These are phyloP conservation scores for Parauchenoglanis punctatus DNA, from an alignment of 2,797 vertebrate genomes.

Conservation along the genomic window DNA sequence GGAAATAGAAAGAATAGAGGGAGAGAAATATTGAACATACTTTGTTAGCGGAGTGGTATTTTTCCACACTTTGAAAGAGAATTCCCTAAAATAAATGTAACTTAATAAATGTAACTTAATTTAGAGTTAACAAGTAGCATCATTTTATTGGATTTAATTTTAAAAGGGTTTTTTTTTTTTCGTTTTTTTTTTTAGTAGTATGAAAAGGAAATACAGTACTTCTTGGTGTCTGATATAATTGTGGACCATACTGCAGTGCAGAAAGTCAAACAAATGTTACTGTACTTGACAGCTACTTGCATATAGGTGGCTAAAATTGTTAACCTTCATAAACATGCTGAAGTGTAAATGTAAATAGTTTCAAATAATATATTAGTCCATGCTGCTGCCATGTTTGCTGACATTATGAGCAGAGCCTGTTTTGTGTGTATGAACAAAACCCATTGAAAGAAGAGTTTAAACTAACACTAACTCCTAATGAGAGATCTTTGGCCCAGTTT, in stretches of 20 bases:
- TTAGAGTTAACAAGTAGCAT: neutral
- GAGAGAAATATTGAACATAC: neutral
- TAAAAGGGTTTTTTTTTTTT: neutral
- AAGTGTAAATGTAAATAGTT: neutral
- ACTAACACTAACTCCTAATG: slow-evolving; percentile 46
- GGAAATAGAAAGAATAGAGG: neutral
- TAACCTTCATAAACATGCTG: neutral
- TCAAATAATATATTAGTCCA: neutral
- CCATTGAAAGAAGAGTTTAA: slow-evolving; percentile 38
- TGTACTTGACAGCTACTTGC: neutral
- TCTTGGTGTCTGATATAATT: neutral
- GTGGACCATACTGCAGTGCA: neutral
- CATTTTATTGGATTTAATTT: neutral
- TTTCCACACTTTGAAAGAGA: neutral
- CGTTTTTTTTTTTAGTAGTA: too few species aligned
- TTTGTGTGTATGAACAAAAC: neutral
- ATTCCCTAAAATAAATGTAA: neutral
- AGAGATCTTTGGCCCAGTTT: slow-evolving; percentile 48
- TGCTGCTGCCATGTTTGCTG: slow-evolving; percentile 1
- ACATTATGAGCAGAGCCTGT: neutral
- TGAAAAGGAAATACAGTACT: neutral
- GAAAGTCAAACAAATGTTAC: neutral
- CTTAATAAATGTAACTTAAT: neutral
- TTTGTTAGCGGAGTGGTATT: neutral
- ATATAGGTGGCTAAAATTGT: neutral